Evolutionary conservation across 2,113 vertebrate species (phyloP), one percentile per base, ranked within the genome.

Genomic region (Neolamprologus modestus): DNA sequence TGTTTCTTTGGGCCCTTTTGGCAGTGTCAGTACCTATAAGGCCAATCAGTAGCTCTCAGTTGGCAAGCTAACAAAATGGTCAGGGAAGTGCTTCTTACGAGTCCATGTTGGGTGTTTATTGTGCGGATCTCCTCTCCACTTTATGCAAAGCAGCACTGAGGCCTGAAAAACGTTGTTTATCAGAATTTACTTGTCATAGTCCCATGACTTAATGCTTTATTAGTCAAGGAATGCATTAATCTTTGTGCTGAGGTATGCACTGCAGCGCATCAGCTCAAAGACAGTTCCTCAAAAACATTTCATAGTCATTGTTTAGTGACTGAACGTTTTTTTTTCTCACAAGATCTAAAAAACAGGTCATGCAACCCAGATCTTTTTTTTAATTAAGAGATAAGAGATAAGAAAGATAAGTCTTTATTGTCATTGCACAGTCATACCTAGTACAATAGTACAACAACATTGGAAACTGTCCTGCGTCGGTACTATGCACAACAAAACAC

Each of bases 181-280:
- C 55, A 59, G 12, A 24, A 81, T 79, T 82, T 88, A 52, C 89
- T 73, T 81, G 55, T 66, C 84, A 40, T 8, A 3, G 81, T 85
- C 88, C 79, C 82, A 88, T 93, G 90, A 88, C 61, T 89, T 73
- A 50, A 73, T 73, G 71, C 54, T 89, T 19, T 83, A 8, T 87
- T 82, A 14, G 47, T 83, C 16, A 31, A 54, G 31, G 47, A 90
- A 92, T 83, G 66, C 76, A 54, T 68, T 76, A 76, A 21, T 81
- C 8, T 85, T 26, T 52, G 42, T 79, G 40, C 47, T 87, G 71
- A 81, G 28, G 71, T 53, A 53, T 35, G 31, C 28, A 55, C 21
- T 28, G 71, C 28, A 78, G 6, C 2, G 4, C 9, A 76, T 76
- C 28, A 53, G 16, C 26, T 76, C 5, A 31, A 78, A 76, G 7